Evolutionary conservation across 2,113 vertebrate genomes (phyloP).

Genomic region (Phalacrocorax carbo): DNA sequence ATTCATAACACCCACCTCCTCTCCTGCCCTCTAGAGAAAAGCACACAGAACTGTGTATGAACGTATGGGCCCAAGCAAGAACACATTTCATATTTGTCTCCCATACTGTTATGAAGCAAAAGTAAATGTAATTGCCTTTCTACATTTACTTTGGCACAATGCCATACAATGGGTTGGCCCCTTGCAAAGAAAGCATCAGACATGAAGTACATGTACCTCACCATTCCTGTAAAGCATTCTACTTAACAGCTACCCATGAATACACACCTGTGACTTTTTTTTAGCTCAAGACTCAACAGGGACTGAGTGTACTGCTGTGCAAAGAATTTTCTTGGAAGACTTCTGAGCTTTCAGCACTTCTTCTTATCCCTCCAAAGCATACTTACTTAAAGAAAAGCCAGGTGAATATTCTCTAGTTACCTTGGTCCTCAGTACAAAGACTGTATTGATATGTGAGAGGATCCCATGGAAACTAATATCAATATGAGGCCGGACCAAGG

Average conservation of each 20-base stretch:
- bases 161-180: neutral
- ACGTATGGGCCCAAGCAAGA: neutral
- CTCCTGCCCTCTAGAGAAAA: neutral
- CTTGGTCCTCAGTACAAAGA: slow-evolving; percentile 97
- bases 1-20: accelerated
- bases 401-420: slow-evolving; percentile 70
- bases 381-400: neutral
- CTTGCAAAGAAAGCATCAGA: neutral
- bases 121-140: neutral
- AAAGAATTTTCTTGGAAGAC: neutral
- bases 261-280: neutral
- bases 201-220: neutral
- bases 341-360: neutral
- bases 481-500: slow-evolving; percentile 96
- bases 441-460: slow-evolving; percentile 98
- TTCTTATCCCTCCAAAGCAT: neutral
- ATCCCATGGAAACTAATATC: slow-evolving; percentile 98
- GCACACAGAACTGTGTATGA: neutral
- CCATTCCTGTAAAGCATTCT: neutral
- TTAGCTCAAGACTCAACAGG: neutral
- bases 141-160: neutral
- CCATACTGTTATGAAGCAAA: neutral
- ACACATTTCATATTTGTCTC: neutral
- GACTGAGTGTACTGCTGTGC: neutral
- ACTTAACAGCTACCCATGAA: neutral